Conservation (phyloP, 2,797 vertebrate species). For the Notamacropus eugenii region DNA sequence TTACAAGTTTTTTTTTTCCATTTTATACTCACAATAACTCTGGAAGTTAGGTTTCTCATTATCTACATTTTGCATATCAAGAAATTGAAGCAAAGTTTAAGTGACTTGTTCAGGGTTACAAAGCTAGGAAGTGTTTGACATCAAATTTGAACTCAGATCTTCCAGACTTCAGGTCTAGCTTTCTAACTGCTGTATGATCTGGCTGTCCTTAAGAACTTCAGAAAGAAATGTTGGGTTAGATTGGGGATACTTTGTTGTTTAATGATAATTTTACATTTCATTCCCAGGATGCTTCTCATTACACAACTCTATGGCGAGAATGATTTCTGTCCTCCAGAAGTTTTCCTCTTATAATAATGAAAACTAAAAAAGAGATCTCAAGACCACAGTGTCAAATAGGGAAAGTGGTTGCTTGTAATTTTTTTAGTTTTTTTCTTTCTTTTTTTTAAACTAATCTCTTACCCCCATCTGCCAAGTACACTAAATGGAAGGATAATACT, state of each 20-base stretch:
- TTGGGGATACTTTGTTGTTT: neutral
- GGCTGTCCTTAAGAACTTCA: neutral
- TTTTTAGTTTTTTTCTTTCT: too few species aligned
- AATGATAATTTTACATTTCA: neutral
- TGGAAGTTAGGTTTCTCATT: neutral
- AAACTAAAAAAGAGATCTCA: neutral
- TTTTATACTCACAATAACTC: neutral
- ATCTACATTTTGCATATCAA: neutral
- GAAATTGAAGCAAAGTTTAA: neutral
- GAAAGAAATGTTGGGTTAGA: neutral
- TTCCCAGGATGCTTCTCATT: neutral
- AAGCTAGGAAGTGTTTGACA: neutral
- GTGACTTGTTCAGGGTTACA: neutral
- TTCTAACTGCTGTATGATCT: neutral
- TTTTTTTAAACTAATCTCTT: neutral
- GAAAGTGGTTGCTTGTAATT: neutral
- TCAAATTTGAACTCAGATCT: neutral
- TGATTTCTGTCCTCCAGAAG: neutral
- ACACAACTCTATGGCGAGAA: neutral
- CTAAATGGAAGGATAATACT: neutral
- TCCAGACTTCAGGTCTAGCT: neutral
- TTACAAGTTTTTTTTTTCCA: neutral
- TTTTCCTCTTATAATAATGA: neutral
- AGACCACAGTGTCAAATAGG: neutral
- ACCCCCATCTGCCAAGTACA: neutral